Evolutionary conservation across 2,113 vertebrate species (phyloP).

Genomic region (Pungitius pungitius): DNA sequence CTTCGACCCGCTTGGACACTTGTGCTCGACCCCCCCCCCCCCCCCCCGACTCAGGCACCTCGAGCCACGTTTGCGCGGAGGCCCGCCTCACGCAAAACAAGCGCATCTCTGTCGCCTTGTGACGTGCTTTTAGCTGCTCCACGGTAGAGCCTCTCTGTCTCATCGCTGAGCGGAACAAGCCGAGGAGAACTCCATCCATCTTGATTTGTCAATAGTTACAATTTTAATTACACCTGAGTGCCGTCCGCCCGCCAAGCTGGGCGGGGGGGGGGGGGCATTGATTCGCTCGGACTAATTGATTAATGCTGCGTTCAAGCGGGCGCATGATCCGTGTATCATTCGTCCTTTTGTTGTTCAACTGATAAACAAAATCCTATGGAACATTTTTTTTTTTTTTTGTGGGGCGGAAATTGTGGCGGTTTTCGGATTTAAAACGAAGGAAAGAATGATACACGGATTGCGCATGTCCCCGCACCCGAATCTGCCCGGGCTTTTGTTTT

Average conservation of each 20-base stretch:
- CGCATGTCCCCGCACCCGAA: conserved; percentile 17
- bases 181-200: conserved; percentile 75
- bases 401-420: no score
- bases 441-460: no score
- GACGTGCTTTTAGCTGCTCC: not conserved
- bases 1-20: conserved; percentile 33
- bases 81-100: not conserved
- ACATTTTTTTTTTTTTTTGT: no score
- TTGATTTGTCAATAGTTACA: conserved; percentile 82
- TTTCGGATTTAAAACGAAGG: no score
- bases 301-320: conserved; percentile 73
- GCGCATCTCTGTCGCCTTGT: not conserved
- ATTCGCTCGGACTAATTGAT: conserved; percentile 79
- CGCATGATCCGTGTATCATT: no score
- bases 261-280: conserved; percentile 68
- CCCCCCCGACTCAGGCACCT: conserved; percentile 15
- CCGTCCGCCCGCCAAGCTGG: conserved; percentile 76
- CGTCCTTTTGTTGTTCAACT: no score
- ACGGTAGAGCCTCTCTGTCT: conserved; percentile 54
- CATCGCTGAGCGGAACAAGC: conserved; percentile 29
- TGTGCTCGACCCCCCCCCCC: conserved; percentile 48
- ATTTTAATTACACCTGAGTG: conserved; percentile 86
- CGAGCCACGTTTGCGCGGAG: conserved; percentile 5
- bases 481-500: conserved; percentile 41
- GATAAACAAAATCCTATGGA: no score